Evolutionary conservation across 2,888 invertebrate species (phyloP).

Genomic region (Metallyticus violacea): DNA sequence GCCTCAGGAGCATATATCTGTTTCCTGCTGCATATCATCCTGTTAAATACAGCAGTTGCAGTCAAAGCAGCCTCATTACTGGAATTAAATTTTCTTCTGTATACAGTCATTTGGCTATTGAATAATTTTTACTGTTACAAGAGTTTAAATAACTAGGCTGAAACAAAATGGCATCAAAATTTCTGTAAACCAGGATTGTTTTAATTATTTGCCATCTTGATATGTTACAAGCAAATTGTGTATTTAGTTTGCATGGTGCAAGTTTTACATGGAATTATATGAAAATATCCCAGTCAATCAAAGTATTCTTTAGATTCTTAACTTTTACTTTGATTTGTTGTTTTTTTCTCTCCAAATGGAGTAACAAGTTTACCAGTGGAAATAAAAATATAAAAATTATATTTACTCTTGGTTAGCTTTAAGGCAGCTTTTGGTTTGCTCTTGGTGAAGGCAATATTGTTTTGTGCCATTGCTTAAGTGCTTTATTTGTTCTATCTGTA

Average conservation of each 20-base stretch:
- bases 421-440: not conserved
- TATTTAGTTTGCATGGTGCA: not conserved
- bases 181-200: not conserved
- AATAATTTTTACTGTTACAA: not conserved
- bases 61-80: not conserved
- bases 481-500: not conserved
- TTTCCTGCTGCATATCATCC: not conserved
- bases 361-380: not conserved
- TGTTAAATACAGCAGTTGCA: not conserved
- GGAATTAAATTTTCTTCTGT: not conserved
- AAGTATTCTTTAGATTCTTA: not conserved
- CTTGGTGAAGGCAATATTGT: not conserved
- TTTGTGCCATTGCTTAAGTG: not conserved
- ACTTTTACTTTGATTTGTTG: not conserved
- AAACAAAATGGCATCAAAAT: not conserved
- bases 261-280: not conserved
- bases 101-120: not conserved
- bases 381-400: not conserved
- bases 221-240: not conserved
- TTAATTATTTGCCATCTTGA: not conserved
- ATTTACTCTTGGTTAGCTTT: not conserved
- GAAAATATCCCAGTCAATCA: not conserved
- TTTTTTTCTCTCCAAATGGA: not conserved
- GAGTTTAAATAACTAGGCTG: not conserved
- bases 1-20: no score